Evolutionary conservation across 1,140 invertebrate genomes (phyloP), one percentile per base, ranked within the genome.

Genomic region (Bombus superbus): DNA sequence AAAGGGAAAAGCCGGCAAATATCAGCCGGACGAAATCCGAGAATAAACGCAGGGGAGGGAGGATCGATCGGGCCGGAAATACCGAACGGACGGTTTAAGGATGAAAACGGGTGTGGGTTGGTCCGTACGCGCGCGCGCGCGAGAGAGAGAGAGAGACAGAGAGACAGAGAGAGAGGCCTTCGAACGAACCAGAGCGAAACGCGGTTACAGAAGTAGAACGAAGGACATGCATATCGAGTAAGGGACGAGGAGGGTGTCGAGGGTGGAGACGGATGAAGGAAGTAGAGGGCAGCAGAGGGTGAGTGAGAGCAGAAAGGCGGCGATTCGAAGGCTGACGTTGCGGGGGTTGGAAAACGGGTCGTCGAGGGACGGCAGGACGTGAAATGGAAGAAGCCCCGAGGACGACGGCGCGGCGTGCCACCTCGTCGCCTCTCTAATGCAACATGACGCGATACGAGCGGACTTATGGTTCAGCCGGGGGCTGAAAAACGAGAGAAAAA

Each of bases 381-480:
- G 83, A 81, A 92, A 91, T 88, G 89, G 88, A 89, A 89, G 90
- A 92, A 92, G 88, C 91, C 89, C 90, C 86, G 89, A 92, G 91
- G 91, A 92, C 90, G 78, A 84, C 83, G 89, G 18, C 59, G 62
- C 82, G 88, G 25, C 44, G 47, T 69, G 79, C 78, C 89, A 87
- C 78, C 86, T 91, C 87, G 88, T 91, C 92, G 90, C 86, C 85
- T 92, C 85, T 88, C 90, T 93, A 92, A 92, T 92, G 88, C 88
- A 92, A 94, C 86, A 87, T 91, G 90, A 93, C 89, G 88, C 90
- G 91, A 92, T 92, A 91, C 89, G 84, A 90, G 79, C 86, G 78
- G 77, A 78, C 85, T 89, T 62, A 64, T 76, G 73, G 40, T 42
- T 85, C 76, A 44, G 66, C 74, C 66, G 47, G 69, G 73, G 81